Evolutionary conservation across 2,797 vertebrate species (phyloP), one percentile per base, ranked within the genome.

Genomic region (Microcaecilia unicolor): DNA sequence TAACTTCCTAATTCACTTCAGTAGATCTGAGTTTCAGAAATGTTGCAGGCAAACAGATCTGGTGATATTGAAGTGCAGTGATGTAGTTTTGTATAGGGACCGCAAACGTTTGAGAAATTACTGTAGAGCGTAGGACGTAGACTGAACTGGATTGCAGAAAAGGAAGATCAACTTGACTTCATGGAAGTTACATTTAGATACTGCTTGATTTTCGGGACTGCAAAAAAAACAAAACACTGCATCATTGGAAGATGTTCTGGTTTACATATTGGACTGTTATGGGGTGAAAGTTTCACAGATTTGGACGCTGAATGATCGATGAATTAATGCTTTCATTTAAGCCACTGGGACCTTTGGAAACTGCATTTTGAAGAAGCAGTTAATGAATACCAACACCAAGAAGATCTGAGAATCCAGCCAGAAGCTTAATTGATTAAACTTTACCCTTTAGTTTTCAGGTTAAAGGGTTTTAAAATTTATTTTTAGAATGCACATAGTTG

Each of bases 341-440:
- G 48, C 69, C 25, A 34, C 67, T 63, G 22, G 76, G 77, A 82
- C 64, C 9, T 59, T 50, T 56, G 62, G 71, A 74, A 76, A 71
- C 55, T 70, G 55, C 74, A 63, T 70, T 20, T 58, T 64, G 74
- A 84, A 79, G 74, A 78, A 64, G 41, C 64, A 59, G 51, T 39
- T 44, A 19, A 13, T 58, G 62, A 64, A 57, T 33, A 29, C 37
- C 68, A 41, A 70, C 58, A 40, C 28, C 78, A 82, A 78, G 73
- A 79, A 49, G 56, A 28, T 67, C 53, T n/a, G 74, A 81, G 78
- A 74, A 58, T 44, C 32, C n/a, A 62, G 64, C 64, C 65, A 56
- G 76, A 83, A 79, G 61, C 74, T 79, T 70, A 68, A 70, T 33
- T 64, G 58, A 58, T n/a, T n/a, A n/a, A n/a, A n/a, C n/a, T n/a